phyloP scores from a whole-genome alignment of 2,888 invertebrate genomes.

The Drepanosiphum platanoidis region DNA sequence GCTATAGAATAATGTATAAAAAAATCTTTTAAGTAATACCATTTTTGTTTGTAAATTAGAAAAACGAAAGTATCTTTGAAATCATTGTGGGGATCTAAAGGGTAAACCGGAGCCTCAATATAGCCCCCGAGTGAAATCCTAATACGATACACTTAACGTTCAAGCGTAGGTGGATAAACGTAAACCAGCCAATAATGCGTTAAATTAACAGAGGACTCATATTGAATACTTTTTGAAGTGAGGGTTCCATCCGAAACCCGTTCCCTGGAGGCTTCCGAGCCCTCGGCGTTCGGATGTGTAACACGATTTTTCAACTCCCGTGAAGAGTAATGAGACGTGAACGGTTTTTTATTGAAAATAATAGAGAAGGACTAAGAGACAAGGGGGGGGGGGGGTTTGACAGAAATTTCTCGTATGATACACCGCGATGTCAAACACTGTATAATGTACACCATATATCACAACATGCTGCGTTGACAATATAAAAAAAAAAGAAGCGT shows the following conservation, averaged over 20 bases:
- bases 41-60: no score
- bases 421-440: background rate
- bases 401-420: background rate
- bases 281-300: background rate
- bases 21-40: no score
- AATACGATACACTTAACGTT: background rate
- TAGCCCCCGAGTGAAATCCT: no score
- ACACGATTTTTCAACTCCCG: background rate
- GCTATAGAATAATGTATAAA: no score
- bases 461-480: background rate
- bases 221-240: background rate
- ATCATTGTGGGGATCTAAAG: no score
- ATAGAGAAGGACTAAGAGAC: background rate
- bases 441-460: background rate
- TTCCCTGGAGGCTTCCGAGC: background rate
- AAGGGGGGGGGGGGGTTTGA: background rate
- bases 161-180: no score
- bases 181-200: background rate
- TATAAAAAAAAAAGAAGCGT: background rate
- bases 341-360: slow-evolving; percentile 8
- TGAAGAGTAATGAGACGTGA: slow-evolving; percentile 31
- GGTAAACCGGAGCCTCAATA: no score
- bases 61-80: no score
- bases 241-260: background rate
- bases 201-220: background rate